Conservation (phyloP, 2,888 invertebrate genomes). For the Andrena trimmerana region DNA sequence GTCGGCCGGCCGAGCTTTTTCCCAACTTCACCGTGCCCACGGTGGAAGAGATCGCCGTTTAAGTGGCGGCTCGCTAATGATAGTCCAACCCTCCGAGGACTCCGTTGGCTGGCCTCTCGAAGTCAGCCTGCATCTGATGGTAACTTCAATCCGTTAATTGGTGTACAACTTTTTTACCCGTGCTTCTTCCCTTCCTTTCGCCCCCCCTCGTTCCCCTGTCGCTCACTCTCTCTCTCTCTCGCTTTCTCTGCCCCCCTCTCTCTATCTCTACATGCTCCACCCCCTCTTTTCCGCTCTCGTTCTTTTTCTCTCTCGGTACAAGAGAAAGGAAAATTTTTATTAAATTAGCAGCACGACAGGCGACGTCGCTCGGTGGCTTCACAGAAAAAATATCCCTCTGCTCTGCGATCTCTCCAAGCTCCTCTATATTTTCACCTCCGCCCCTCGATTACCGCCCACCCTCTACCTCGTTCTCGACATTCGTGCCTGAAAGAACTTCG, state of each 20-base stretch:
- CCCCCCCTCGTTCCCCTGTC: conserved; percentile 14
- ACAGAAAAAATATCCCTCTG: conserved; percentile 57
- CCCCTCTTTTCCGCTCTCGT: conserved; percentile 24
- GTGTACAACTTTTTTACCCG: conserved; percentile 78
- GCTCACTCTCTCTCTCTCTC: conserved; percentile 9
- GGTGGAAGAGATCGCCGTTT: conserved; percentile 65
- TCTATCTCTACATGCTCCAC: conserved; percentile 1
- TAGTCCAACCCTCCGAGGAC: conserved; percentile 74
- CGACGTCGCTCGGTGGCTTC: conserved; percentile 64
- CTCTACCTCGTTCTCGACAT: conserved; percentile 52
- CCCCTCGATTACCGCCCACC: conserved; percentile 10
- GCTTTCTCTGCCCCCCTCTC: background rate
- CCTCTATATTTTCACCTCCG: conserved; percentile 38
- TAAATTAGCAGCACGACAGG: conserved; percentile 69
- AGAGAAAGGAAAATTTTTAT: conserved; percentile 69
- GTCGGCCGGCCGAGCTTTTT: conserved; percentile 62
- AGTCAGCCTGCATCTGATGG: conserved; percentile 78
- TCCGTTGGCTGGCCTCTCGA: conserved; percentile 73
- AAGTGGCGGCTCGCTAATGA: conserved; percentile 77
- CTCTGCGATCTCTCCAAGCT: conserved; percentile 34
- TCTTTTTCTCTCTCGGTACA: conserved; percentile 25
- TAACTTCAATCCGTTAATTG: conserved; percentile 83
- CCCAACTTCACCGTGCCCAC: conserved; percentile 64
- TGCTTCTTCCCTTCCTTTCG: conserved; percentile 46
- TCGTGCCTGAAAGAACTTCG: conserved; percentile 67